A percentile compares a stretch with the other conserved stretches of the same genome.
These are phyloP conservation scores for Spilogale gracilis DNA, from an alignment of 2,113 vertebrate species.

Conservation along the genomic window DNA sequence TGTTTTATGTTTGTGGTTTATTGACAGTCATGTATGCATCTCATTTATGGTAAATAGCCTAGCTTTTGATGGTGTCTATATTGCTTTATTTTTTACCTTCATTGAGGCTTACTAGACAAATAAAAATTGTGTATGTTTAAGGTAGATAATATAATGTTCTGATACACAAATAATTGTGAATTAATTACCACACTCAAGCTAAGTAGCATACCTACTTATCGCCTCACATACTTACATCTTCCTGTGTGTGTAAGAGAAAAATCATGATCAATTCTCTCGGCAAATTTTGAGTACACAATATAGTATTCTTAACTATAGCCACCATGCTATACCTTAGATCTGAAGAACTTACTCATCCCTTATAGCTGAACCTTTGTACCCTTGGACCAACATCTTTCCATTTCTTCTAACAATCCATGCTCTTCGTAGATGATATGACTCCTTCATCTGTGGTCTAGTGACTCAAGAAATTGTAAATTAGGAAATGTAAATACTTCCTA, in stretches of 20 bases:
- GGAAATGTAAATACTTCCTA: background rate
- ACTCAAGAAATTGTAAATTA: background rate
- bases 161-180: background rate
- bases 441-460: background rate
- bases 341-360: background rate
- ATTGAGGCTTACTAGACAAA: background rate
- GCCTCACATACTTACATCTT: background rate
- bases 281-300: background rate
- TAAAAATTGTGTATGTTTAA: background rate
- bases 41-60: background rate
- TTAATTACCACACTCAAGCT: background rate
- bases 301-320: background rate
- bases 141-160: background rate
- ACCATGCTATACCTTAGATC: background rate
- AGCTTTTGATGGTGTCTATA: background rate
- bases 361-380: background rate
- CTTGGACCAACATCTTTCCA: background rate
- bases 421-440: background rate
- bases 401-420: background rate
- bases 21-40: background rate
- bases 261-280: background rate
- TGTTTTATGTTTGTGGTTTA: conserved; percentile 7
- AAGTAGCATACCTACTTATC: background rate
- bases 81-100: background rate
- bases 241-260: background rate